Evolutionary conservation across 2,113 vertebrate genomes (phyloP).

Genomic region (Caranx ignobilis): DNA sequence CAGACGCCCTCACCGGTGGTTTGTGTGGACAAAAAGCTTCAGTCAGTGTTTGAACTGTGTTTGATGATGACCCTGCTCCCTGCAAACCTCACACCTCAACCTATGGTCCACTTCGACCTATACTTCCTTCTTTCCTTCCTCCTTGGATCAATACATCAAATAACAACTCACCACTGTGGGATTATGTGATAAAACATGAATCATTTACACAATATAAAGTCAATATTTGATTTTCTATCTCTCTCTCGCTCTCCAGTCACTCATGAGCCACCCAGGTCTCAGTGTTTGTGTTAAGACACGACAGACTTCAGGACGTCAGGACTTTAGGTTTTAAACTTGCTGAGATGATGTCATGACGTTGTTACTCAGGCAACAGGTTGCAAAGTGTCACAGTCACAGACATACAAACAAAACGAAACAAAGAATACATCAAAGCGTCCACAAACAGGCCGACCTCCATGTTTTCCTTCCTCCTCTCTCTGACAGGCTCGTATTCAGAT

Average conservation of each 20-base stretch:
- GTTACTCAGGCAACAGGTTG: background rate
- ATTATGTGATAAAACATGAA: background rate
- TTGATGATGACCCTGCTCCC: no score
- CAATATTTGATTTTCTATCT: background rate
- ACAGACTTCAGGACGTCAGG: no score
- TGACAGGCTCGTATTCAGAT: background rate
- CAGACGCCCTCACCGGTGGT: constrained; percentile 27
- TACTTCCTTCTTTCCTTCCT: no score
- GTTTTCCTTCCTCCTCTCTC: background rate
- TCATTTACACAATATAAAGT: background rate
- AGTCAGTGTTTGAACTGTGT: background rate
- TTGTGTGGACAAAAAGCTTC: background rate
- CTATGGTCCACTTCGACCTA: background rate
- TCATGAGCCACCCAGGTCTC: background rate
- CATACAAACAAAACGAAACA: background rate
- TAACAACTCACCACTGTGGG: no score
- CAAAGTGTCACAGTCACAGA: background rate
- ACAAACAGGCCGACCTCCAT: background rate
- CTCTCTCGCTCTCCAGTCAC: no score
- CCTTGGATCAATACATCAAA: no score
- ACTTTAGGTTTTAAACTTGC: no score
- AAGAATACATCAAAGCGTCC: background rate
- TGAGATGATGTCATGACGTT: no score
- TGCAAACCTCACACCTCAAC: background rate
- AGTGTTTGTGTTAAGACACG: background rate